Percentiles rank a stretch among this genome's conserved stretches.
These are phyloP conservation scores for Eonycteris spelaea DNA, from an alignment of 2,113 vertebrate genomes.

Conservation along the genomic window DNA sequence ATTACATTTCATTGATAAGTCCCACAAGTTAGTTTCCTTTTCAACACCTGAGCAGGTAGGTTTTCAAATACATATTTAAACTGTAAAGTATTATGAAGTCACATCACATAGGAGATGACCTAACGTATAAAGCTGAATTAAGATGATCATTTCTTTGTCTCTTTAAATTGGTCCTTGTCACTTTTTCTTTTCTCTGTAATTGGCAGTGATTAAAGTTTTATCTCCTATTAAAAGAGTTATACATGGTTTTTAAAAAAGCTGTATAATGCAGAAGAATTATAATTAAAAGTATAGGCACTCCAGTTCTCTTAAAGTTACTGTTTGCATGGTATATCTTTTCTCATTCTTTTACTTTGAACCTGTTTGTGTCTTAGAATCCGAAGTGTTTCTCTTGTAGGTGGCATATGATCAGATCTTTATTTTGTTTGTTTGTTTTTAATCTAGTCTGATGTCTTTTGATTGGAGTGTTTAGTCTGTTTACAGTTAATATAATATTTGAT, in stretches of 20 bases:
- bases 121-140: not conserved
- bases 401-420: not conserved
- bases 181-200: not conserved
- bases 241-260: not conserved
- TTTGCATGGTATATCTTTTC: not conserved
- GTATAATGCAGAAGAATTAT: not conserved
- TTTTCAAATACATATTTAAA: slow-evolving; percentile 26
- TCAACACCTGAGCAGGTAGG: not conserved
- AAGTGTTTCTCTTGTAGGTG: not conserved
- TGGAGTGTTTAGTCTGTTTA: not conserved
- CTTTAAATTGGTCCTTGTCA: not conserved
- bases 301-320: not conserved
- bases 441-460: not conserved
- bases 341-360: not conserved
- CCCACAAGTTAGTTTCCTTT: not conserved
- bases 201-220: not conserved
- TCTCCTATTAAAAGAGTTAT: not conserved
- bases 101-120: not conserved
- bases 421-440: not conserved
- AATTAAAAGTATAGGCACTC: not conserved
- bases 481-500: not conserved
- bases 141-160: slow-evolving; percentile 4
- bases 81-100: not conserved
- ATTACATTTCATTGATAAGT: not conserved
- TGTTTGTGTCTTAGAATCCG: not conserved